Conservation (phyloP, 2,113 vertebrate genomes). For the Thryonomys swinderianus region DNA sequence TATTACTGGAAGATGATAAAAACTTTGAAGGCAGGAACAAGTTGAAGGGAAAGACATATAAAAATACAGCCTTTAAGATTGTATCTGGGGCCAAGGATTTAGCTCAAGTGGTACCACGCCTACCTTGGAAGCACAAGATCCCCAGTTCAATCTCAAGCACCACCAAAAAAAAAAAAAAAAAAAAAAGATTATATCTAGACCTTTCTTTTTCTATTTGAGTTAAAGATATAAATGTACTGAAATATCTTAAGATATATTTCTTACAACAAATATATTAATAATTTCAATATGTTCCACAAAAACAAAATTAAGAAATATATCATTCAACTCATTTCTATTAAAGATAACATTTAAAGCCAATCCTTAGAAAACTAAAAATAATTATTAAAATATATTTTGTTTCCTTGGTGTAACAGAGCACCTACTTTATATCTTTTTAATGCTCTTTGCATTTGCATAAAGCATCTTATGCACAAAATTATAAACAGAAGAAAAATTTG, state of each 20-base stretch:
- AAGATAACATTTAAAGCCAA: background rate
- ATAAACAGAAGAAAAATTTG: background rate
- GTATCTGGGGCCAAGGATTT: background rate
- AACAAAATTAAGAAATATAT: background rate
- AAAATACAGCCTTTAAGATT: background rate
- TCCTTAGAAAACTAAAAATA: conserved; percentile 3
- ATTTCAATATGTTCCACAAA: background rate
- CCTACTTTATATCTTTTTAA: conserved; percentile 33
- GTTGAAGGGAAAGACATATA: background rate
- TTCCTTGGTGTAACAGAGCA: conserved; percentile 11
- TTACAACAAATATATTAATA: background rate
- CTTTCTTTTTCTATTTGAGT: too few relatives aligned
- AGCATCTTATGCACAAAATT: background rate
- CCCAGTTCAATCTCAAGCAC: too few relatives aligned
- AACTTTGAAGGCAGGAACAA: background rate
- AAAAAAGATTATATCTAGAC: too few relatives aligned
- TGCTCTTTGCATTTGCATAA: conserved; percentile 8
- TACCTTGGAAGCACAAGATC: too few relatives aligned
- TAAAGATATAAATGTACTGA: background rate
- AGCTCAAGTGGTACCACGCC: too few relatives aligned
- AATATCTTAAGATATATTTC: background rate
- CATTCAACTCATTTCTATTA: background rate
- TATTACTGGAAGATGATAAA: background rate
- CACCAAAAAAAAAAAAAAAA: too few relatives aligned
- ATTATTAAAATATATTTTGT: conserved; percentile 53